Conservation (phyloP, 2,113 vertebrate species). For the Perca schrenkii region DNA sequence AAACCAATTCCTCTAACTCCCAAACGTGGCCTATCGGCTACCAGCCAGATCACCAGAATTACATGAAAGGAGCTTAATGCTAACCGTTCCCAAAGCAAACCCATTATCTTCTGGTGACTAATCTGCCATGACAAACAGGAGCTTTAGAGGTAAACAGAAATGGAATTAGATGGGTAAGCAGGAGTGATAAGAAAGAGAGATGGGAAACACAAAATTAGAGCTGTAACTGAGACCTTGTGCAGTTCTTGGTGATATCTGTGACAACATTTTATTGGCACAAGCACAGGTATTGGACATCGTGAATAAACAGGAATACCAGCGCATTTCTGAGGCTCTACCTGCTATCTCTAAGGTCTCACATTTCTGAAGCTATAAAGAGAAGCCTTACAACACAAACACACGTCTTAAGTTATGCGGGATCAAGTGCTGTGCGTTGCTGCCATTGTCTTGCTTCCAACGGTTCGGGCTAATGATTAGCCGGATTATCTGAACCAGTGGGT, state of each 20-base stretch:
- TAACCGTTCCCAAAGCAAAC: conserved; percentile 31
- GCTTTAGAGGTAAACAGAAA: background rate
- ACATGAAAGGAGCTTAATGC: conserved; percentile 47
- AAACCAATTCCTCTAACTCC: conserved; percentile 21
- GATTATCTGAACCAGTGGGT: conserved; percentile 44
- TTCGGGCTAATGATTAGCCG: conserved; percentile 59
- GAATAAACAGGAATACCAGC: background rate
- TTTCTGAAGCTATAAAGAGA: conserved; percentile 7
- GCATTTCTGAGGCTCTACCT: background rate
- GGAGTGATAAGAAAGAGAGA: background rate
- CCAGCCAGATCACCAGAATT: conserved; percentile 23
- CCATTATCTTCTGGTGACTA: conserved; percentile 46
- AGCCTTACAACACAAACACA: background rate
- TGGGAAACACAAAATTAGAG: background rate
- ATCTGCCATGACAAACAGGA: conserved; percentile 50
- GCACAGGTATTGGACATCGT: background rate
- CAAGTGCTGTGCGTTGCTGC: conserved; percentile 5
- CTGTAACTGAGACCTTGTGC: background rate
- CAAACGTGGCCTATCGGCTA: background rate
- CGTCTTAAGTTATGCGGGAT: conserved; percentile 6
- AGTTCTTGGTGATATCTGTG: conserved; percentile 17
- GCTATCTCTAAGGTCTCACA: background rate
- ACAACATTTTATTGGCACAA: background rate
- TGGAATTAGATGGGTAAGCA: background rate
- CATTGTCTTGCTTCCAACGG: conserved; percentile 32